Percentiles rank a stretch among this genome's conserved stretches.
Conservation (phyloP, 1,140 invertebrate genomes). For the Rhagoletis zephyria region DNA sequence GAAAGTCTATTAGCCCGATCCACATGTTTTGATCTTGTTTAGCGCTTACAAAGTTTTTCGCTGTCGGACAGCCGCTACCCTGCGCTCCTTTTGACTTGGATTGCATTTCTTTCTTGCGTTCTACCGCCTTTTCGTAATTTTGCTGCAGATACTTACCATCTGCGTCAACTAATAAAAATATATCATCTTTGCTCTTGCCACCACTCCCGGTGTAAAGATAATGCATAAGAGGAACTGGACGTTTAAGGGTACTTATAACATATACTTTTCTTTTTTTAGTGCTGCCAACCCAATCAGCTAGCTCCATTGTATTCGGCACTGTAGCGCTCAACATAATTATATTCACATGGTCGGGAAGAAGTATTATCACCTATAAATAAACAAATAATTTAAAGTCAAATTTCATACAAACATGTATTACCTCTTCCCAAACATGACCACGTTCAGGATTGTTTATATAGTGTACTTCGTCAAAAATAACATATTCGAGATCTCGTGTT, state of each 20-base stretch:
- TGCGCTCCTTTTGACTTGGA: conserved; percentile 61
- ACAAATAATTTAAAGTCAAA: conserved; percentile 72
- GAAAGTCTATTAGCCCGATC: conserved; percentile 86
- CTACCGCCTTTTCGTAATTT: conserved; percentile 82
- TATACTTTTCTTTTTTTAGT: conserved; percentile 94
- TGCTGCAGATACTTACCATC: conserved; percentile 80
- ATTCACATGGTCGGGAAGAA: conserved; percentile 93
- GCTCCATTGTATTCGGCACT: conserved; percentile 96
- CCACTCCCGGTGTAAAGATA: conserved; percentile 90
- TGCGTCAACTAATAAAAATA: conserved; percentile 88
- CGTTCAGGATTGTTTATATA: conserved; percentile 98
- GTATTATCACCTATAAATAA: conserved; percentile 81
- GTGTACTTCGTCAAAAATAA: conserved; percentile 99
- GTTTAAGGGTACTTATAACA: conserved; percentile 93
- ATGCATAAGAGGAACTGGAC: conserved; percentile 96
- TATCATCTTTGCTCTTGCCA: conserved; percentile 86
- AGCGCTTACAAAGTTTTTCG: conserved; percentile 64
- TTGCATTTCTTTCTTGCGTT: conserved; percentile 77
- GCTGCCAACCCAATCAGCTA: conserved; percentile 97
- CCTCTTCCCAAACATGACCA: conserved; percentile 99
- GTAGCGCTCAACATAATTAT: conserved; percentile 98
- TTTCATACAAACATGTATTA: conserved; percentile 77
- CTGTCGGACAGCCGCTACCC: background rate
- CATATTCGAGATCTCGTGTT: conserved; percentile 96
- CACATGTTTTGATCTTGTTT: conserved; percentile 88